Conservation (phyloP, 2,797 vertebrate genomes). For the Danio jaintianensis region DNA sequence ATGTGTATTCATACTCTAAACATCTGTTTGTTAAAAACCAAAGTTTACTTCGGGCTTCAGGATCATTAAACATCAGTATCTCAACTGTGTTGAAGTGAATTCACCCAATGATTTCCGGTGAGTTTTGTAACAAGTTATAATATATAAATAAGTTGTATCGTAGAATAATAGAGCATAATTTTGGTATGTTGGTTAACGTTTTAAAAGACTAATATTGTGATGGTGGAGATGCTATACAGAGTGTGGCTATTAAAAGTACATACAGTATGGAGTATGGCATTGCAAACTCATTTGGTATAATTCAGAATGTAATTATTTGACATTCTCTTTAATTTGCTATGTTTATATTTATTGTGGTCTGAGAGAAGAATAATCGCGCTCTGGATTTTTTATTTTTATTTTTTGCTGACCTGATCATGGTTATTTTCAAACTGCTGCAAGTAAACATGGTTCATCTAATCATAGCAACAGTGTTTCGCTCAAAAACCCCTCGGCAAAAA, state of each 20-base stretch:
- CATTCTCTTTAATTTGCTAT: not conserved
- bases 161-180: conserved; percentile 37
- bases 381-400: conserved; percentile 12
- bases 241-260: not conserved
- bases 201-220: conserved; percentile 18
- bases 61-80: not conserved
- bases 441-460: conserved; percentile 29
- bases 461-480: conserved; percentile 33
- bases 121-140: conserved; percentile 24
- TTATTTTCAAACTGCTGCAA: conserved; percentile 38
- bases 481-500: conserved; percentile 34
- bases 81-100: conserved; percentile 31
- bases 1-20: too few relatives aligned
- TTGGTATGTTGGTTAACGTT: conserved; percentile 24
- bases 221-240: not conserved
- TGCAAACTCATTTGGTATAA: conserved; percentile 1
- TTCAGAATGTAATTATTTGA: conserved; percentile 28
- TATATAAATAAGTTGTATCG: conserved; percentile 33
- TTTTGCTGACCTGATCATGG: conserved; percentile 15
- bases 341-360: conserved; percentile 3
- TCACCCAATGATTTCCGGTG: conserved; percentile 19
- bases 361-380: conserved; percentile 14
- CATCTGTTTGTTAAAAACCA: too few relatives aligned
- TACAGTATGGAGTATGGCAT: not conserved
- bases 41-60: not conserved